phyloP scores from a whole-genome alignment of 1,140 invertebrate genomes.

The Cardiocondyla obscurior region DNA sequence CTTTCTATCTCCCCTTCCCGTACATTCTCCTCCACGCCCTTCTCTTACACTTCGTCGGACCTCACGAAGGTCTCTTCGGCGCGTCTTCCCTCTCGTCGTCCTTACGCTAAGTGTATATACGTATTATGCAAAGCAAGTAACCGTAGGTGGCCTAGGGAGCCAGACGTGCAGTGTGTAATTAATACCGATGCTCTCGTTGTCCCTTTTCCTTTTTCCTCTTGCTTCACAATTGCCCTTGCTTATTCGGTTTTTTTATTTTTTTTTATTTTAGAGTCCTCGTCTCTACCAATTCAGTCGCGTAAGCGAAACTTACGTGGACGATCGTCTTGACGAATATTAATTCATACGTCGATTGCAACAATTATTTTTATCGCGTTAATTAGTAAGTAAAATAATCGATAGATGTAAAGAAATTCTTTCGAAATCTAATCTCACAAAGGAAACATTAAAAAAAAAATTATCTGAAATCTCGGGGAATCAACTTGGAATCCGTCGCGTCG shows the following conservation, averaged over 20 bases:
- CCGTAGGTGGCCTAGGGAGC: constrained; percentile 80
- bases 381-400: too few species aligned
- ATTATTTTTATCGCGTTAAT: not conserved
- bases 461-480: not conserved
- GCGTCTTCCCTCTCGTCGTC: constrained; percentile 67
- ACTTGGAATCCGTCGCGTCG: not conserved
- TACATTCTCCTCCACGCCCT: constrained; percentile 49
- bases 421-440: not conserved
- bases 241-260: too few species aligned
- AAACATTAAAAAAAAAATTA: not conserved
- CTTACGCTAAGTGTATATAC: constrained; percentile 74
- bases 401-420: not conserved
- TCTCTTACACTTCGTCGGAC: constrained; percentile 52
- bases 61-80: constrained; percentile 34
- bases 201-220: constrained; percentile 24
- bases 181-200: constrained; percentile 78
- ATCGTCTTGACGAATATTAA: constrained; percentile 55
- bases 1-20: not conserved
- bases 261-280: constrained; percentile 21
- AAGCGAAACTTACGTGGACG: constrained; percentile 1
- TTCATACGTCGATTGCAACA: not conserved
- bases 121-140: constrained; percentile 80
- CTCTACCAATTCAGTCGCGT: not conserved
- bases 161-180: constrained; percentile 78
- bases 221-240: constrained; percentile 35